Percentiles rank a stretch among this genome's conserved stretches.
These are phyloP conservation scores for Leptobrachium leishanense DNA, from an alignment of 2,113 vertebrate genomes.

Conservation along the genomic window DNA sequence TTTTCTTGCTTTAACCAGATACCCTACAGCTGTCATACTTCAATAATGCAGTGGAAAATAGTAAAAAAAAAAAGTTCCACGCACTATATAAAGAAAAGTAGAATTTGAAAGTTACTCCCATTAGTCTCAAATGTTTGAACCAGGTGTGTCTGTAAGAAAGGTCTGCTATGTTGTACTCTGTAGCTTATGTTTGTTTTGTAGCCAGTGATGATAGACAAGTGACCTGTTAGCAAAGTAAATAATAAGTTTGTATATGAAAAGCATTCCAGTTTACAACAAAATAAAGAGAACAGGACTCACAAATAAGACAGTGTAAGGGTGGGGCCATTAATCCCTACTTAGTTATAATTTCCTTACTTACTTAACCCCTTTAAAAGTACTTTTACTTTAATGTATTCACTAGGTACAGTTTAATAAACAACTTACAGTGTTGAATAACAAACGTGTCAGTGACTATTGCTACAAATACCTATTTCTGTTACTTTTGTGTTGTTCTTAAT, in stretches of 20 bases:
- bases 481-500: not conserved
- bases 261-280: slow-evolving; percentile 62
- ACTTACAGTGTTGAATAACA: slow-evolving; percentile 5
- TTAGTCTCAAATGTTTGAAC: slow-evolving; percentile 70
- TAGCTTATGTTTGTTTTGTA: slow-evolving; percentile 68
- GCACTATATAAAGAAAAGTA: slow-evolving; percentile 63
- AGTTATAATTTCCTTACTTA: slow-evolving; percentile 55
- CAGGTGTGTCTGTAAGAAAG: slow-evolving; percentile 69
- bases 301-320: slow-evolving; percentile 49
- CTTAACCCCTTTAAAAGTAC: slow-evolving; percentile 55
- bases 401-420: slow-evolving; percentile 41
- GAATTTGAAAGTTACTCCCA: slow-evolving; percentile 64
- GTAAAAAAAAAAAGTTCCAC: slow-evolving; percentile 47
- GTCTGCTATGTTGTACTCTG: slow-evolving; percentile 62
- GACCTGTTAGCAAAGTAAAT: slow-evolving; percentile 67
- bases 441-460: not conserved
- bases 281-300: slow-evolving; percentile 57
- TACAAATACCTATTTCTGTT: not conserved
- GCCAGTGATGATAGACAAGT: slow-evolving; percentile 62
- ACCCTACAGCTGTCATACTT: slow-evolving; percentile 50
- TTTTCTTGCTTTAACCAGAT: slow-evolving; percentile 51
- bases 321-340: slow-evolving; percentile 52
- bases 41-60: slow-evolving; percentile 50
- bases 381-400: slow-evolving; percentile 10
- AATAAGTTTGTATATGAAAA: slow-evolving; percentile 62